These are phyloP conservation scores for Paramisgurnus dabryanus DNA, from an alignment of 2,113 vertebrate genomes.

Conservation along the genomic window DNA sequence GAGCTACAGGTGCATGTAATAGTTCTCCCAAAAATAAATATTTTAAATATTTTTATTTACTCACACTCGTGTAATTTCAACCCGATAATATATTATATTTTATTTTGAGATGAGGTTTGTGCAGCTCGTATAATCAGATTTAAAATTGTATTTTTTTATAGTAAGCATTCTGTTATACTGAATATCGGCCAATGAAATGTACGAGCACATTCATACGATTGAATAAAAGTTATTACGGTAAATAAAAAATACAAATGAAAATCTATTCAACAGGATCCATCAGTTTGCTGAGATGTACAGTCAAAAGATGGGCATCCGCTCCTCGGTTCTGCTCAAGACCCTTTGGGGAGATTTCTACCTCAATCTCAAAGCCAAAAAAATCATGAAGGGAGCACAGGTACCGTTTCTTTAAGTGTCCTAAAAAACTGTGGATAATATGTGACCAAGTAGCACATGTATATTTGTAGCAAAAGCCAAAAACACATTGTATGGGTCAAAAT, in stretches of 20 bases:
- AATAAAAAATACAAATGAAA: neutral
- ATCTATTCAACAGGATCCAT: constrained; percentile 75
- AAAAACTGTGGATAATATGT: no score
- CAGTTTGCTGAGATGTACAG: constrained; percentile 93
- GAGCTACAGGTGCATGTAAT: no score
- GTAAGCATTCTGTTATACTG: no score
- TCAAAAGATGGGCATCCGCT: constrained; percentile 87
- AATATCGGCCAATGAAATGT: no score
- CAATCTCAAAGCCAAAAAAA: constrained; percentile 90
- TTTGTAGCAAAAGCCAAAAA: no score
- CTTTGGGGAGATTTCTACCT: constrained; percentile 97
- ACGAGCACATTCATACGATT: neutral
- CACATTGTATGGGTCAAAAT: no score
- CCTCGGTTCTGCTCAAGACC: constrained; percentile 85
- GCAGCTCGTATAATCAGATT: no score
- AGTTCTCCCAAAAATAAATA: neutral
- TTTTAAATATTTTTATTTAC: neutral
- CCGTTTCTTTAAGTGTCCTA: no score
- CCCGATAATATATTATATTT: no score
- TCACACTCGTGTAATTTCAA: neutral
- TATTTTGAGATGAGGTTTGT: neutral
- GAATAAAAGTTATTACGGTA: neutral
- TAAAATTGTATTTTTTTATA: no score
- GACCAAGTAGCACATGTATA: no score
- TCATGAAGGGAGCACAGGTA: constrained; percentile 96